Percentiles rank a stretch among this genome's conserved stretches.
Conservation (phyloP, 1,140 invertebrate genomes). For the Theocolax elegans region DNA sequence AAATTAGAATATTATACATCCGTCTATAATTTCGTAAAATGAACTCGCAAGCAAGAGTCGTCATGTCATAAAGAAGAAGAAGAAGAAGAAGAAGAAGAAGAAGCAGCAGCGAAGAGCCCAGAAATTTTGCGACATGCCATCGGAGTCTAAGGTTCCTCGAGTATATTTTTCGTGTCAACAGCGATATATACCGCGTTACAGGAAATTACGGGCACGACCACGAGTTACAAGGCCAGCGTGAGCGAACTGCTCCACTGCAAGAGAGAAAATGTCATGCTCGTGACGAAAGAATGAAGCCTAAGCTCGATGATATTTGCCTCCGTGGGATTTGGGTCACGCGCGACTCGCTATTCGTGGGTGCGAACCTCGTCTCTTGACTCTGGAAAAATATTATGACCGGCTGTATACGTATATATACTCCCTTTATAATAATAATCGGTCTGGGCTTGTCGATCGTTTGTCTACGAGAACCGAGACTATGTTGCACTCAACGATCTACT, state of each 20-base stretch:
- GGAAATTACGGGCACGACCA: background rate
- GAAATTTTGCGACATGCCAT: too few species aligned
- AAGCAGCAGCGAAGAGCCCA: too few species aligned
- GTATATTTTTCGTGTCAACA: background rate
- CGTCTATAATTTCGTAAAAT: too few species aligned
- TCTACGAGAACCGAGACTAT: too few species aligned
- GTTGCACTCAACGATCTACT: too few species aligned
- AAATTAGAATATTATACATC: too few species aligned
- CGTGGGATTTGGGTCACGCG: constrained; percentile 60
- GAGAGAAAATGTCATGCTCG: constrained; percentile 51
- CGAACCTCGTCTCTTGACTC: constrained; percentile 34
- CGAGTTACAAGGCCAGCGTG: constrained; percentile 34
- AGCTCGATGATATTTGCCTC: constrained; percentile 29
- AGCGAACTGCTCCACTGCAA: constrained; percentile 19
- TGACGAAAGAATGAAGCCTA: constrained; percentile 54
- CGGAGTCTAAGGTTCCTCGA: too few species aligned
- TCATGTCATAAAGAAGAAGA: too few species aligned
- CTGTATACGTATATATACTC: background rate
- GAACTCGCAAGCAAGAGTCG: too few species aligned
- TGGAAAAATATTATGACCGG: background rate
- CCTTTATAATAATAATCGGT: constrained; percentile 1
- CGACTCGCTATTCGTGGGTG: constrained; percentile 46
- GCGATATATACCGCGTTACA: background rate
- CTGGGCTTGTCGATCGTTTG: background rate
- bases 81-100: too few species aligned